Evolutionary conservation across 2,888 invertebrate species (phyloP).

Genomic region (Eupsilia transversa): DNA sequence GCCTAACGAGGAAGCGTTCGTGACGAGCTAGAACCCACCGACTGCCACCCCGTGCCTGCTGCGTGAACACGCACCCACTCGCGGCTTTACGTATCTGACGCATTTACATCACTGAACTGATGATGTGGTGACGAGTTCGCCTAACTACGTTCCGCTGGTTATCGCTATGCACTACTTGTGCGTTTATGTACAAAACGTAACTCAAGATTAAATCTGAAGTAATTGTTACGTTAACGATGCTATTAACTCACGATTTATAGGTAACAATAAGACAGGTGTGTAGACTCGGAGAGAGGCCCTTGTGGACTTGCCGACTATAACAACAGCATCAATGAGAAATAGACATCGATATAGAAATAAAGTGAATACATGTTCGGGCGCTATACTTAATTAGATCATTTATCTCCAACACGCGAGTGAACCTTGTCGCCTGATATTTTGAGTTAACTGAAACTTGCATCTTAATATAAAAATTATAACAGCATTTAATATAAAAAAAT

Average conservation of each 20-base stretch:
- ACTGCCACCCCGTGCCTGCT: constrained; percentile 54
- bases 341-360: constrained; percentile 79
- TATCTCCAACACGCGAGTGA: constrained; percentile 71
- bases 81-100: constrained; percentile 71
- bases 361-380: constrained; percentile 79
- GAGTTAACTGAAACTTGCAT: constrained; percentile 16
- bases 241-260: constrained; percentile 78
- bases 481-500: too few relatives aligned
- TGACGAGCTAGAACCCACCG: constrained; percentile 68
- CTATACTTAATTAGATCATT: constrained; percentile 81
- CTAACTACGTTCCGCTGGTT: constrained; percentile 71
- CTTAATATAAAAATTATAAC: too few relatives aligned
- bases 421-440: constrained; percentile 25
- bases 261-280: constrained; percentile 77
- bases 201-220: constrained; percentile 77
- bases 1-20: constrained; percentile 83
- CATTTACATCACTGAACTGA: constrained; percentile 70
- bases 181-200: constrained; percentile 74
- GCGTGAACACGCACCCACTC: constrained; percentile 59
- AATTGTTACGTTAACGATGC: constrained; percentile 78
- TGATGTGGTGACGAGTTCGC: constrained; percentile 67
- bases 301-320: constrained; percentile 70
- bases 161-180: constrained; percentile 74
- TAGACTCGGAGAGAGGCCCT: constrained; percentile 65
- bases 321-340: constrained; percentile 80